Percentiles rank a stretch among this genome's conserved stretches.
Evolutionary conservation across 2,888 invertebrate species (phyloP).

Genomic region (Tachina lurida): DNA sequence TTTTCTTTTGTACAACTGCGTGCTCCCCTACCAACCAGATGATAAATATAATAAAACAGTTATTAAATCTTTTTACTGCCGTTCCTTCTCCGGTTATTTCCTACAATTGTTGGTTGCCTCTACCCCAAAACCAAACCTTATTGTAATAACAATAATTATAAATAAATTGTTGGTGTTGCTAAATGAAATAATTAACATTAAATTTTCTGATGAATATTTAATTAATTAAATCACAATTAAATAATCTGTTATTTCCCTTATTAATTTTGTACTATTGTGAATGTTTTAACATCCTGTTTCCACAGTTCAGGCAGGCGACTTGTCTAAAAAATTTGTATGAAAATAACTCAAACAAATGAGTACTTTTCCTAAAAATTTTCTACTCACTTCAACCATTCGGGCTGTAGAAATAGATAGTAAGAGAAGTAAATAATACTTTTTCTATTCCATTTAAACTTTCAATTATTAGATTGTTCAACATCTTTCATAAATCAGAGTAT

Average conservation of each 20-base stretch:
- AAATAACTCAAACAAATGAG: no score
- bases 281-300: neutral
- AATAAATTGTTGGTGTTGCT: conserved; percentile 42
- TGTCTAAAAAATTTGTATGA: no score
- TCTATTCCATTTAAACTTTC: neutral
- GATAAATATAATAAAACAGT: conserved; percentile 60
- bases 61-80: conserved; percentile 61
- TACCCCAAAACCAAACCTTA: neutral
- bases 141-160: conserved; percentile 39
- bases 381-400: no score
- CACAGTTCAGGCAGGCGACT: no score
- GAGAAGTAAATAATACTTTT: neutral
- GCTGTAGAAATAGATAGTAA: no score
- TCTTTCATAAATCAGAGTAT: neutral
- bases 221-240: conserved; percentile 59
- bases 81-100: neutral
- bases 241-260: neutral
- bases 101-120: no score
- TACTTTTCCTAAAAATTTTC: no score
- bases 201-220: conserved; percentile 47
- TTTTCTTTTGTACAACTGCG: neutral
- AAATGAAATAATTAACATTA: conserved; percentile 50
- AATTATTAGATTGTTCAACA: neutral
- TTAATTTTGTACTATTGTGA: neutral
- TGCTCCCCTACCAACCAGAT: conserved; percentile 25